Evolutionary conservation across 2,797 vertebrate species (phyloP).

Genomic region (Pterois miles): DNA sequence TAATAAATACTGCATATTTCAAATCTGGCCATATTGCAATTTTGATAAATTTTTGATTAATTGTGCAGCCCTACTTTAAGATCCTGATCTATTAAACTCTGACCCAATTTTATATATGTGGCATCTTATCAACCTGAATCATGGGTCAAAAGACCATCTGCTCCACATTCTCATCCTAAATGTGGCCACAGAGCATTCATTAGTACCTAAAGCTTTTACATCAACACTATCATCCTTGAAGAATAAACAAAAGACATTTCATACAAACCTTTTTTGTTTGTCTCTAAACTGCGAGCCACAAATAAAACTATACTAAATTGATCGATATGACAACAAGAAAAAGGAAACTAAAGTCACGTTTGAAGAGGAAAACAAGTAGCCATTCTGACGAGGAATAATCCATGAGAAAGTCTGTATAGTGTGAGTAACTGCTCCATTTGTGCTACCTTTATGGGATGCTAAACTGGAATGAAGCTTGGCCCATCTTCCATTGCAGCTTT

Average conservation of each 20-base stretch:
- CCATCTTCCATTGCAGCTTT: conserved; percentile 11
- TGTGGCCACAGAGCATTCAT: not conserved
- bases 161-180: not conserved
- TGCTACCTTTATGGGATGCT: conserved; percentile 19
- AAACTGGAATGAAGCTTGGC: conserved; percentile 11
- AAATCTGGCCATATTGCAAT: too few relatives aligned
- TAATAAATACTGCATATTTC: too few relatives aligned
- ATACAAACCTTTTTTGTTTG: not conserved
- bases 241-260: too few relatives aligned
- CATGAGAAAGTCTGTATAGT: not conserved
- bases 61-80: not conserved
- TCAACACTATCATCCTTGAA: not conserved
- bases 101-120: not conserved
- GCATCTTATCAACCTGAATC: not conserved
- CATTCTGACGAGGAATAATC: not conserved
- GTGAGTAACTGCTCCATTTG: conserved; percentile 4
- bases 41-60: too few relatives aligned
- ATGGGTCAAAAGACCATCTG: not conserved
- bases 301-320: not conserved
- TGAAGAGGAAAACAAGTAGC: not conserved
- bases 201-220: not conserved
- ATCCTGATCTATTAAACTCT: not conserved
- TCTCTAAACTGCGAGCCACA: not conserved
- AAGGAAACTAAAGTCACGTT: not conserved
- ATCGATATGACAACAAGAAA: not conserved